Base-by-base conservation (phyloP, 2,888 invertebrate species). In the Tenthredo livida region DNA sequence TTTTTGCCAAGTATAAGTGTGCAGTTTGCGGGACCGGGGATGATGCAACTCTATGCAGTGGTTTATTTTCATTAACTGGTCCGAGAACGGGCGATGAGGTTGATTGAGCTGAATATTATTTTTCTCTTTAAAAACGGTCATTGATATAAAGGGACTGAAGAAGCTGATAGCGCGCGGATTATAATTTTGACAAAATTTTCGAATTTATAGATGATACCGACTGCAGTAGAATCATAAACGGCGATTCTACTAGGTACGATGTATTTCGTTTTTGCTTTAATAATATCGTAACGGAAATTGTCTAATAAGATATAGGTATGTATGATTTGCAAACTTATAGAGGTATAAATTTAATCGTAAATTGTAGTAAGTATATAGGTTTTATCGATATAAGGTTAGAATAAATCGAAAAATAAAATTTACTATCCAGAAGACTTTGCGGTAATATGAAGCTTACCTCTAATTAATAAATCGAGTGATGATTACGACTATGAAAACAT, bases 291-390 rank as follows among this genome's bases (percentile, higher is more conserved):
- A 54, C n/a, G n/a, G n/a, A 54, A 54, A 54, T 54, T 17, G n/a
- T 54, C 54, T 17, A 29, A 33, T 67, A 33, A 67, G 6, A 67
- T 6, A 67, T 67, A 61, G 1, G 29, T 61, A 67, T 33, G 33
- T 67, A 67, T 67, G 33, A 67, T 67, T 67, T 67, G 67, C 17
- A 67, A 67, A 17, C 33, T 29, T 67, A 67, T 67, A 67, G 67
- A 33, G 29, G 29, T 67, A 67, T 33, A 67, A 67, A 67, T 67
- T 67, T 67, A 67, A 67, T 21, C 67, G 67, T 67, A 67, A 67
- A 67, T 67, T 67, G 33, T 67, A 67, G 67, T 33, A 17, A 33
- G 6, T 67, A 61, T 67, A 25, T 61, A 67, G 67, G 33, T 67
- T 67, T 67, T 29, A 67, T 17, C 33, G 33, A 29, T 61, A 61